Evolutionary conservation across 2,888 invertebrate species (phyloP).

Genomic region (Harpalus rufipes): DNA sequence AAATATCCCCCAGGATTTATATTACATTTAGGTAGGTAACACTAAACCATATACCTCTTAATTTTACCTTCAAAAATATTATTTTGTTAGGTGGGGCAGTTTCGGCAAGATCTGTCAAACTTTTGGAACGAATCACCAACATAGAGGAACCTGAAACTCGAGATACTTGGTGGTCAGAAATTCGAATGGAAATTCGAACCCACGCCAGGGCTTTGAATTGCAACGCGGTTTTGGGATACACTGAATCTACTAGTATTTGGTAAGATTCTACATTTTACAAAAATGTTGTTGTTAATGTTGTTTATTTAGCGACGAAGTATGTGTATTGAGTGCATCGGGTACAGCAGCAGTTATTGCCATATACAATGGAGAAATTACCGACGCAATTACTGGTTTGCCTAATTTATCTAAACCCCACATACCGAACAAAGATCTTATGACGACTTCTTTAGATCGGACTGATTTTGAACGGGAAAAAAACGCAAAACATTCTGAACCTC

Average conservation of each 20-base stretch:
- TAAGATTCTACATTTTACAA: constrained; percentile 75
- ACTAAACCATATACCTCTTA: constrained; percentile 72
- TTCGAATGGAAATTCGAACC: constrained; percentile 95
- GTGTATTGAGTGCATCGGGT: constrained; percentile 94
- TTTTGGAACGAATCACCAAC: constrained; percentile 89
- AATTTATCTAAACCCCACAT: constrained; percentile 70
- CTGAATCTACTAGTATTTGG: constrained; percentile 96
- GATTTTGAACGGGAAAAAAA: constrained; percentile 78
- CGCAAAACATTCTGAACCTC: constrained; percentile 29
- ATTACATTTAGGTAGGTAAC: constrained; percentile 91
- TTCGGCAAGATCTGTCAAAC: constrained; percentile 90
- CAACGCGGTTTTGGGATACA: constrained; percentile 95
- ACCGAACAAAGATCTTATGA: constrained; percentile 75
- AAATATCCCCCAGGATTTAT: constrained; percentile 94
- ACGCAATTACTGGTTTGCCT: constrained; percentile 71
- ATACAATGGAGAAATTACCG: constrained; percentile 75
- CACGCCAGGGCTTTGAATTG: constrained; percentile 95
- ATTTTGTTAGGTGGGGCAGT: constrained; percentile 85
- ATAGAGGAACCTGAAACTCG: constrained; percentile 94
- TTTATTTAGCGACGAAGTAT: constrained; percentile 91
- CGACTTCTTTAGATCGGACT: constrained; percentile 78
- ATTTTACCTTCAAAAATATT: background rate
- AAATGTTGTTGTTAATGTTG: constrained; percentile 36
- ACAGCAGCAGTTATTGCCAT: constrained; percentile 92
- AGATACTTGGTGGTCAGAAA: constrained; percentile 98